These are phyloP conservation scores for Pituophis catenifer DNA, from an alignment of 2,113 vertebrate genomes.

Conservation along the genomic window DNA sequence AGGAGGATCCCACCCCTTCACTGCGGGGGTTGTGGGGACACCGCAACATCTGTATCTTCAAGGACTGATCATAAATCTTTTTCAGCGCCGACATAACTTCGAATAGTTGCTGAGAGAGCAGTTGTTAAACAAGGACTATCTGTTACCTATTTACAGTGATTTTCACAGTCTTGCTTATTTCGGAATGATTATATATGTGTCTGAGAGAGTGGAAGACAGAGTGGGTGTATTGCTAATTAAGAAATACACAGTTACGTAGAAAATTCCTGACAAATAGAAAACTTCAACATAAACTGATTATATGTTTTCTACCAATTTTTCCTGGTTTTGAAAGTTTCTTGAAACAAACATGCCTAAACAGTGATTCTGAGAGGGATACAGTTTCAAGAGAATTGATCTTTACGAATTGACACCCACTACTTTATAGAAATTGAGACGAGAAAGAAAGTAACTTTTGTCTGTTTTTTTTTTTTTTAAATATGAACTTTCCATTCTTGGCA, in stretches of 20 bases:
- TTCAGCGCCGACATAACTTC: not conserved
- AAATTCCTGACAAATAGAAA: not conserved
- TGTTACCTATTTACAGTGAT: not conserved
- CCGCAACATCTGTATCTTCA: not conserved
- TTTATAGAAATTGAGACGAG: not conserved
- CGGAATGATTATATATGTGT: not conserved
- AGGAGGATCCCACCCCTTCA: not conserved
- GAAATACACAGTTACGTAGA: not conserved
- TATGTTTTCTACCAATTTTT: not conserved
- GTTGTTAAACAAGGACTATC: not conserved
- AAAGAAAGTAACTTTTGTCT: not conserved
- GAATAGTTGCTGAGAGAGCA: not conserved
- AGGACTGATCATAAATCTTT: not conserved
- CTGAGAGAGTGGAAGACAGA: not conserved
- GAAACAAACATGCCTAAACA: not conserved
- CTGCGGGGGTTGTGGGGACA: not conserved
- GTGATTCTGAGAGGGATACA: not conserved
- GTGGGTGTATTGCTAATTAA: not conserved
- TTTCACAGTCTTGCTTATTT: not conserved
- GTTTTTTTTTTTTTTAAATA: not conserved
- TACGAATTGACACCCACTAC: not conserved
- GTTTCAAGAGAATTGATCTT: not conserved
- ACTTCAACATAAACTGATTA: too few relatives aligned
- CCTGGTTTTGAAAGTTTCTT: not conserved
- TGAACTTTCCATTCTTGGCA: not conserved